These are phyloP conservation scores for Chaetophractus vellerosus DNA, from an alignment of 2,797 vertebrate genomes.

Conservation along the genomic window DNA sequence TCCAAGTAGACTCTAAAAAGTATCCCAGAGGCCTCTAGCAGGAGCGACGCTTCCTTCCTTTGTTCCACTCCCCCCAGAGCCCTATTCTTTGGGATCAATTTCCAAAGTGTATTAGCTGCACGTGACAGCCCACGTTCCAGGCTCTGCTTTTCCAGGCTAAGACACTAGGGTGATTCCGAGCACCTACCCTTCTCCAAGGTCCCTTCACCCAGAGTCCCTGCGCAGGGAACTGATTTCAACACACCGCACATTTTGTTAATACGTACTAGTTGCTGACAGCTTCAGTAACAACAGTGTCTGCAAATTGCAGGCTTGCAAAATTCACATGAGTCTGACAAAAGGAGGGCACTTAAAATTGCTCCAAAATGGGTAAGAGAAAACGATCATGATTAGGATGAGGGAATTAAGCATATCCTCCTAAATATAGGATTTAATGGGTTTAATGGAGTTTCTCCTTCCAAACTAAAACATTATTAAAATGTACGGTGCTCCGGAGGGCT, in stretches of 20 bases:
- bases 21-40: background rate
- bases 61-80: background rate
- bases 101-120: background rate
- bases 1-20: background rate
- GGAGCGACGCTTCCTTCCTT: background rate
- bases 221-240: constrained; percentile 8
- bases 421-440: constrained; percentile 1
- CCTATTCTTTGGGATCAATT: background rate
- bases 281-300: constrained; percentile 9
- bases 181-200: background rate
- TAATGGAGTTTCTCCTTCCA: constrained; percentile 64
- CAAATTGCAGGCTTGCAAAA: constrained; percentile 69
- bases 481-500: no score
- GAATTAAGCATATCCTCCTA: constrained; percentile 58
- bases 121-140: background rate
- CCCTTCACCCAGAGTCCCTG: background rate
- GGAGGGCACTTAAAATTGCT: constrained; percentile 64
- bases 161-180: background rate
- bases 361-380: constrained; percentile 76
- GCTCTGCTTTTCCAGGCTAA: background rate
- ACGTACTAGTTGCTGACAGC: constrained; percentile 8
- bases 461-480: constrained; percentile 53
- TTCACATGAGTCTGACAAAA: constrained; percentile 62
- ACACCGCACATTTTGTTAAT: background rate
- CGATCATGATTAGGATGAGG: constrained; percentile 57